A percentile compares a stretch with the other conserved stretches of the same genome.
These are phyloP conservation scores for Syngnathoides biaculeatus DNA, from an alignment of 2,113 vertebrate genomes.

Conservation along the genomic window DNA sequence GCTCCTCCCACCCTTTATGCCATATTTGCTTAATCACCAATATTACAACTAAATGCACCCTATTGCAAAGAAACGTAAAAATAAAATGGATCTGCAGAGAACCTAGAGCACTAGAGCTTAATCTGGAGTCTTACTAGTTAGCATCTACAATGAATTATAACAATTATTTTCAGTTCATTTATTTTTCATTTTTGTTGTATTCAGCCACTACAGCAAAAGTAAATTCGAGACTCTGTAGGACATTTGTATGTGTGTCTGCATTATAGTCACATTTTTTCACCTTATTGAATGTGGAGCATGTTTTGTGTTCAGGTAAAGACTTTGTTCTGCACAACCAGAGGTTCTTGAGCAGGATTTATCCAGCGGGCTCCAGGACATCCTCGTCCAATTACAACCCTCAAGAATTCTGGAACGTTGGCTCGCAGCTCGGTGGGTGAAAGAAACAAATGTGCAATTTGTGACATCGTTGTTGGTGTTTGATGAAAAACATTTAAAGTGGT, in stretches of 20 bases:
- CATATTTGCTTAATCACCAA: no score
- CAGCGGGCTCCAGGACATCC: constrained; percentile 69
- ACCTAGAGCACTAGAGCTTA: no score
- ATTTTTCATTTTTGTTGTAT: no score
- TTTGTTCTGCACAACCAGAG: constrained; percentile 78
- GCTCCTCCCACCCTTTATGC: no score
- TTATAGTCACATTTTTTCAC: background rate
- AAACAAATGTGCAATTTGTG: background rate
- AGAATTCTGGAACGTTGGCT: constrained; percentile 87
- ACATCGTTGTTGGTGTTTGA: background rate
- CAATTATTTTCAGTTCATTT: no score
- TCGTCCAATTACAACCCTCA: constrained; percentile 87
- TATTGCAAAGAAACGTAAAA: no score
- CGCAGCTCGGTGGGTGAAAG: constrained; percentile 76
- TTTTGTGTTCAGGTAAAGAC: constrained; percentile 48
- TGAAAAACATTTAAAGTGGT: background rate
- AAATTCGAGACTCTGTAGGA: no score
- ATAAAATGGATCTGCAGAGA: no score
- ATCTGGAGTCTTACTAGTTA: no score
- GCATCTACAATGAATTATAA: no score
- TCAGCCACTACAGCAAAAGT: no score
- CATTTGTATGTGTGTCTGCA: background rate
- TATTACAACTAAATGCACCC: no score
- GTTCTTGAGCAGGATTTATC: constrained; percentile 86
- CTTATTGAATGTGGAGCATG: background rate